A percentile compares a stretch with the other conserved stretches of the same genome.
phyloP scores from a whole-genome alignment of 2,797 vertebrate genomes.

The Eulemur mongoz region DNA sequence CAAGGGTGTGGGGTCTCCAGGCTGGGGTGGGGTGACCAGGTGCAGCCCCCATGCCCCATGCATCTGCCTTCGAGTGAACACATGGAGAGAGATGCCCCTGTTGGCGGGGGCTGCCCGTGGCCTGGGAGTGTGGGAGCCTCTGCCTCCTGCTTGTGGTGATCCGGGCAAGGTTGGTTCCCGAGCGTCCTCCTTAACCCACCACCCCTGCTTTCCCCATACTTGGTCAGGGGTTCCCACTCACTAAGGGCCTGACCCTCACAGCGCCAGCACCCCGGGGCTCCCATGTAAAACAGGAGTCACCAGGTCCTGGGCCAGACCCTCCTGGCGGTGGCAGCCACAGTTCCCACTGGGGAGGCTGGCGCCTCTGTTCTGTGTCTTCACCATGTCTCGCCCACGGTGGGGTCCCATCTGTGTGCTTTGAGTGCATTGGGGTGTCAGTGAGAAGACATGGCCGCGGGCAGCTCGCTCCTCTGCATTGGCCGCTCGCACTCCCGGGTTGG shows the following conservation, averaged over 20 bases:
- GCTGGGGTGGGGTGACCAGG: neutral
- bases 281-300: neutral
- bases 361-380: neutral
- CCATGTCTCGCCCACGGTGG: too few species aligned
- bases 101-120: rapidly evolving
- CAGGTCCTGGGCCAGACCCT: neutral
- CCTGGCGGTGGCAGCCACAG: rapidly evolving
- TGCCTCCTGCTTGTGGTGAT: rapidly evolving
- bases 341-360: neutral
- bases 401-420: too few species aligned
- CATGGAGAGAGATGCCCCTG: neutral
- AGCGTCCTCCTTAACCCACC: rapidly evolving
- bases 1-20: neutral
- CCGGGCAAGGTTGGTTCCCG: rapidly evolving
- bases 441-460: neutral
- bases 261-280: rapidly evolving
- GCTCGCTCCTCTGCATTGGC: neutral
- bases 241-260: neutral
- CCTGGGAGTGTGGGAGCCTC: rapidly evolving
- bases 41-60: neutral
- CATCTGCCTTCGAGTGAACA: neutral
- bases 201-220: rapidly evolving
- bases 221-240: rapidly evolving
- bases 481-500: rapidly evolving
- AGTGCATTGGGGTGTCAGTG: neutral